Evolutionary conservation across 1,140 invertebrate genomes (phyloP), one percentile per base, ranked within the genome.

Genomic region (Himalopsyche phryganea): DNA sequence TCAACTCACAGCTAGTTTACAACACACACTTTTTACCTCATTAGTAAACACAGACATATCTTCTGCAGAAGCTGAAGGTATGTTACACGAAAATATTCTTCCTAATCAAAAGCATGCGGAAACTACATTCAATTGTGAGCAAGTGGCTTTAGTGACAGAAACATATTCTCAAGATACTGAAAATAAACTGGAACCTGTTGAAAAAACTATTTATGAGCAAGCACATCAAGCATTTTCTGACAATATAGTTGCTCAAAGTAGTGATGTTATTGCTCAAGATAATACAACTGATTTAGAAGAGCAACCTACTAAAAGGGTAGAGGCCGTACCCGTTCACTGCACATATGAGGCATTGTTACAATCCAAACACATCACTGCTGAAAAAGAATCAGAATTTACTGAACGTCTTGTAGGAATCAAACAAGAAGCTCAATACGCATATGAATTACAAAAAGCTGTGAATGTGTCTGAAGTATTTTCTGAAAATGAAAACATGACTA

Each of bases 101-200:
- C 71, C 73, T 0, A 51, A 67, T 15, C 48, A 54, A 44, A 62
- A 62, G 33, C 40, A 23, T 15, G 60, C 60, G 4, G 55, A 62
- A 50, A 54, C 55, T 14, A 46, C 48, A 11, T n/a, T 62, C 11
- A 52, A 49, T 35, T 53, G 60, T 40, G 59, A 75, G 19, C 67
- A 83, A n/a, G 75, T 71, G 11, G 38, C 73, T 9, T 75, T 68
- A n/a, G 76, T 82, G 36, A 80, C 78, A 63, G 83, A 83, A 67
- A 63, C 57, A 28, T 48, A 44, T 19, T 19, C 51, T 3, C 61
- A 63, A 59, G 57, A 59, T 32, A 42, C 15, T 10, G 50, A 48
- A 54, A 23, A 44, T 14, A 33, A 47, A 6, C 13, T 60, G 4
- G 9, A 51, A 32, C 44, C 65, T 36, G 60, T 54, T 50, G 66